Base-by-base conservation (phyloP, 2,888 invertebrate species). In the Tachystola acroxantha region DNA sequence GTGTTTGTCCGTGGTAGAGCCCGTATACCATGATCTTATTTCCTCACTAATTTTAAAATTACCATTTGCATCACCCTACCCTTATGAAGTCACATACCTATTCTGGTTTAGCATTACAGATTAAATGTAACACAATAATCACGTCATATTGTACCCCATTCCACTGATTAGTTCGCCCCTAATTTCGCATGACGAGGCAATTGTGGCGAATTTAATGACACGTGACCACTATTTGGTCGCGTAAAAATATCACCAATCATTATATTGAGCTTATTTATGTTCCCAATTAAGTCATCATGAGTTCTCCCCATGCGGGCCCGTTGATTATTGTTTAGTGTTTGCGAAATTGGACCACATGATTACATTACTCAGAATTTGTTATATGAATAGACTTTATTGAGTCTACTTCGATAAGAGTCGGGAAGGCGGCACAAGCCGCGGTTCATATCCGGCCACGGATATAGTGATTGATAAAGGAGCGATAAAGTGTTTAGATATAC, bases 181-280 rank as follows among this genome's bases (percentile, higher is more conserved):
- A 64, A 65, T 69, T 64, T 58, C 50, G 60, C 63, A 52, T 63
- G 66, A 64, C 65, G 56, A 59, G 62, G 56, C 78, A 79, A 82
- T 82, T 82, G 73, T 74, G 58, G 73, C 76, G 74, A 79, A 80
- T 77, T 66, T 52, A 16, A 45, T 52, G 69, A 40, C 85, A 85
- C 85, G 85, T 84, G 85, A 82, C 85, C 82, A 62, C 73, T 78
- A 81, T 84, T 82, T 76, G 73, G 57, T 54, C 58, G 65, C 63
- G 61, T 73, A 68, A 77, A 71, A 64, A 58, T 70, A 76, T 75
- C 74, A 69, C 68, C 72, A 68, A 64, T 70, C 62, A 71, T 71
- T 72, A 61, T 58, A 63, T 69, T 67, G 59, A 61, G 61, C 64
- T 76, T 78, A 78, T 80, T 82, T 81, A 78, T 69, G 64, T 58